These are phyloP conservation scores for Maniola hyperantus DNA, from an alignment of 2,888 invertebrate species.

Conservation along the genomic window DNA sequence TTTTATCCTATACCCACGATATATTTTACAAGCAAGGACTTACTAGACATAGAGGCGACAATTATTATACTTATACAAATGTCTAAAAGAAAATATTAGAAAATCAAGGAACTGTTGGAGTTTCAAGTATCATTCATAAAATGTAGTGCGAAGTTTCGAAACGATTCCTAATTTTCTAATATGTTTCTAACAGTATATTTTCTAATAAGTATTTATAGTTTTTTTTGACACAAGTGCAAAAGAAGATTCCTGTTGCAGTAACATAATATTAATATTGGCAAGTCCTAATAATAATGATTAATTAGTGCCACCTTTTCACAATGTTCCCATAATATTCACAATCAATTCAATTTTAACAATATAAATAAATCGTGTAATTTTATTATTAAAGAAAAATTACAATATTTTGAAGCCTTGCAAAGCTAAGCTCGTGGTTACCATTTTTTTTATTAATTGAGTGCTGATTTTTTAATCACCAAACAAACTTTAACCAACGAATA, in stretches of 20 bases:
- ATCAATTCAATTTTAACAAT: neutral
- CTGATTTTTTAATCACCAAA: neutral
- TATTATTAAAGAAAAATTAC: neutral
- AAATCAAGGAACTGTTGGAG: slow-evolving; percentile 16
- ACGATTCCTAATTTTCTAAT: neutral
- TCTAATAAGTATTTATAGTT: neutral
- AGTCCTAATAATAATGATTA: too few relatives aligned
- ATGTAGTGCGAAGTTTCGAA: neutral
- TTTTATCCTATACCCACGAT: slow-evolving; percentile 25
- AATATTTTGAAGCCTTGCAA: slow-evolving; percentile 51
- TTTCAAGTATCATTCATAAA: neutral
- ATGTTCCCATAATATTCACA: neutral
- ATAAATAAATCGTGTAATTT: too few relatives aligned
- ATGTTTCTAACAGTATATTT: neutral
- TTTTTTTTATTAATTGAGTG: too few relatives aligned
- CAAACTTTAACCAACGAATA: too few relatives aligned
- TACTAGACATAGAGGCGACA: slow-evolving; percentile 63
- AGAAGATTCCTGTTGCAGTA: too few relatives aligned
- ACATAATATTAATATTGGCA: too few relatives aligned
- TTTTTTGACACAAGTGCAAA: too few relatives aligned
- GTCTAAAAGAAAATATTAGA: slow-evolving; percentile 25
- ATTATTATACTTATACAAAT: slow-evolving; percentile 35
- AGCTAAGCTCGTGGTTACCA: slow-evolving; percentile 71
- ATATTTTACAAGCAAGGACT: slow-evolving; percentile 62
- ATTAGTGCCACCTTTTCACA: too few relatives aligned